Evolutionary conservation across 1,140 invertebrate species (phyloP).

Genomic region (Tetranychus urticae): DNA sequence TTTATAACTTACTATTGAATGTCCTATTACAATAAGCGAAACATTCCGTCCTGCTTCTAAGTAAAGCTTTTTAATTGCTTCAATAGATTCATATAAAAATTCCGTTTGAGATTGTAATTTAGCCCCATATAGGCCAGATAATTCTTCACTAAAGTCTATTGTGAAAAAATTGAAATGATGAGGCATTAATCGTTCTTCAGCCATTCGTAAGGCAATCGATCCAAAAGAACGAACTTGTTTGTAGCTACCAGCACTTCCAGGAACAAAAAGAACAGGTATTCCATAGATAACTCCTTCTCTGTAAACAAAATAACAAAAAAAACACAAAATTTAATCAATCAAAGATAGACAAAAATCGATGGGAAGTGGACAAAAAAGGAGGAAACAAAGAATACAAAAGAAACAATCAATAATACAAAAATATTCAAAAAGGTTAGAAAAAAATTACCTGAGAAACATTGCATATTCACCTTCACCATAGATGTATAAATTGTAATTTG

Average conservation of each 20-base stretch:
- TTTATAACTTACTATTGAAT: constrained; percentile 6
- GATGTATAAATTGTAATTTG: constrained; percentile 55
- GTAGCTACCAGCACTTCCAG: constrained; percentile 71
- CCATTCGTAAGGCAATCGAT: constrained; percentile 59
- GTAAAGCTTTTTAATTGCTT: constrained; percentile 3
- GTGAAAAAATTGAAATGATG: constrained; percentile 73
- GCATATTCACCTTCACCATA: constrained; percentile 66
- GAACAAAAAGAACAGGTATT: constrained; percentile 72
- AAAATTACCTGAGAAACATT: constrained; percentile 31
- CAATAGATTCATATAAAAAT: constrained; percentile 5
- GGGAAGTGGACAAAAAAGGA: background rate
- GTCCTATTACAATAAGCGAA: constrained; percentile 5
- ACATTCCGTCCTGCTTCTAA: background rate
- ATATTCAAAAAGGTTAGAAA: background rate
- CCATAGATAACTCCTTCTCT: constrained; percentile 41
- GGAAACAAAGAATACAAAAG: background rate
- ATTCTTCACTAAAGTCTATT: constrained; percentile 54
- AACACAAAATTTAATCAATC: constrained; percentile 2
- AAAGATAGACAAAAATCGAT: background rate
- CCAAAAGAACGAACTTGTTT: constrained; percentile 70
- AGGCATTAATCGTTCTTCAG: constrained; percentile 25
- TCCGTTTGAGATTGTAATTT: constrained; percentile 44
- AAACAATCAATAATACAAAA: background rate
- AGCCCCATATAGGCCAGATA: constrained; percentile 49
- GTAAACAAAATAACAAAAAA: constrained; percentile 1